These are phyloP conservation scores for Malurus cyaneus DNA, from an alignment of 2,113 vertebrate genomes.

Conservation along the genomic window DNA sequence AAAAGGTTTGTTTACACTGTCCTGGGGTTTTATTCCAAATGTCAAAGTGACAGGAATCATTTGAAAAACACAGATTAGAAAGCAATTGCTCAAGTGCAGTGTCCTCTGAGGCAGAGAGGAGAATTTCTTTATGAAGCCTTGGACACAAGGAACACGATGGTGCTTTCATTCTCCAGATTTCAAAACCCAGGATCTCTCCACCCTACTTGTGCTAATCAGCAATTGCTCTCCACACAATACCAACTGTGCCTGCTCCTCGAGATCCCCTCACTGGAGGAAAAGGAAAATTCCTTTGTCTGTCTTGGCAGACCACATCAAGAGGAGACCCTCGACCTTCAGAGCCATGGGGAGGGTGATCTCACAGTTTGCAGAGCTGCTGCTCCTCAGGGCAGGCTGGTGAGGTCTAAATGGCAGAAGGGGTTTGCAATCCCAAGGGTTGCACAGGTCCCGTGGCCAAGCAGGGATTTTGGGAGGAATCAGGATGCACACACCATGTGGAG, in stretches of 20 bases:
- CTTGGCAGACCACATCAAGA: background rate
- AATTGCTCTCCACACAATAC: accelerated
- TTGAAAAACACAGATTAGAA: slow-evolving; percentile 35
- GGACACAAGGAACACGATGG: background rate
- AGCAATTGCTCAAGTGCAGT: background rate
- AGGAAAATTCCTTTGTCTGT: background rate
- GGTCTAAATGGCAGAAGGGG: accelerated
- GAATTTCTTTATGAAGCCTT: background rate
- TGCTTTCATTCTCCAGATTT: background rate
- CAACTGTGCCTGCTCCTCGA: background rate
- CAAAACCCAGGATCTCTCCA: background rate
- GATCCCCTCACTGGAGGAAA: background rate
- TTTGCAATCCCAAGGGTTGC: background rate
- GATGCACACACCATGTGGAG: accelerated
- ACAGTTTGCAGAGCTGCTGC: accelerated
- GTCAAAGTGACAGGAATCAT: slow-evolving; percentile 4
- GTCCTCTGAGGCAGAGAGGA: background rate
- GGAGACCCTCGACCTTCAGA: background rate
- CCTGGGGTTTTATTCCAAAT: slow-evolving; percentile 16
- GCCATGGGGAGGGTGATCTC: accelerated
- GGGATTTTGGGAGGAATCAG: background rate
- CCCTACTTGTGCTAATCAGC: background rate
- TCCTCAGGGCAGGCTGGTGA: background rate
- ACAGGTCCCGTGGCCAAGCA: background rate
- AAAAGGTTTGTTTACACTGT: slow-evolving; percentile 33